Base-by-base conservation (phyloP, 1,140 invertebrate species). In the Zaprionus inermis region DNA sequence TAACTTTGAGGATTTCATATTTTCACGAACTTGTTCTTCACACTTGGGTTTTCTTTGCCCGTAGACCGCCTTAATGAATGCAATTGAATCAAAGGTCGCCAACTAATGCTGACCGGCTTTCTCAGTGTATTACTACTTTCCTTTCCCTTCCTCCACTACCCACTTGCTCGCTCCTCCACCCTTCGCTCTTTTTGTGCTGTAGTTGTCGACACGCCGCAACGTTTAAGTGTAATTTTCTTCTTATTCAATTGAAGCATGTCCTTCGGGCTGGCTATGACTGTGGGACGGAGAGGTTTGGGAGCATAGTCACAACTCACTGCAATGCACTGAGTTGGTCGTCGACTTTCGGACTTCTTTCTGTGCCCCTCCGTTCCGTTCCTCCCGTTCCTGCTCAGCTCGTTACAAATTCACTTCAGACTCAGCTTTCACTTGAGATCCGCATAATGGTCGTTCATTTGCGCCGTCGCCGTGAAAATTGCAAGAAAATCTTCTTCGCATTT, bases 141-240 rank as follows among this genome's bases (percentile, higher is more conserved):
- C 14, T 11, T n/a, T 10, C 14, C 30, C 32, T n/a, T 28, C 20
- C 61, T 32, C 11, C 14, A 1, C 12, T 41, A 24, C 28, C 24
- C 5, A 18, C 41, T 2, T 24, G 5, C 3, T 14, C 36, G 6
- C 28, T 28, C 5, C 7, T 32, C 4, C 18, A 5, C 18, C 0
- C 10, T 44, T 9, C 56, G 34, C 60, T 51, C n/a, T 20, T 49
- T 24, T 4, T 9, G 32, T 54, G 16, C 36, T 36, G 28, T 59
- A 54, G 71, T 67, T 79, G 76, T 68, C 79, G 71, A 88, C 84
- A 88, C 83, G 80, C 70, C 78, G 66, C 84, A 89, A 24, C 84
- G 84, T 89, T 89, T 89, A 89, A 89, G 84, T 89, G 78, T 89
- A 89, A 89, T 89, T 89, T 89, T 89, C 84, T 89, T 76, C 84